phyloP scores from a whole-genome alignment of 2,888 invertebrate genomes.

The Adela reaumurella region DNA sequence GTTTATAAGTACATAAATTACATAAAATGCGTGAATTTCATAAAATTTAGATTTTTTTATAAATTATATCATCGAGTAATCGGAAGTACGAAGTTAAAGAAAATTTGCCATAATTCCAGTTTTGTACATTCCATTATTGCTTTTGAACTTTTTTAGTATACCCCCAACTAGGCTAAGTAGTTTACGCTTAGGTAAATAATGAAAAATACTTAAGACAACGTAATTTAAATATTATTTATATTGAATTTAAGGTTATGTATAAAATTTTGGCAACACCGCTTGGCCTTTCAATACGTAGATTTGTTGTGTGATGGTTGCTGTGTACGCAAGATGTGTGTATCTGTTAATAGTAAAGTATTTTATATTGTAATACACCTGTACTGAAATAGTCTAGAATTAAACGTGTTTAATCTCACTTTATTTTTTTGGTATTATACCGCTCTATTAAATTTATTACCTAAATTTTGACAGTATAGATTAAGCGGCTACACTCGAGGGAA shows the following conservation, averaged over 20 bases:
- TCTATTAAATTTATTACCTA: too few species aligned
- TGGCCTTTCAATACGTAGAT: conserved; percentile 48
- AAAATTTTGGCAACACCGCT: conserved; percentile 53
- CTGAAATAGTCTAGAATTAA: too few species aligned
- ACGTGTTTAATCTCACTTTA: too few species aligned
- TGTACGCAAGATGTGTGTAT: not conserved
- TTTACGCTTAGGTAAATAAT: too few species aligned
- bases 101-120: conserved; percentile 5
- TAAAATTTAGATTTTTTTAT: not conserved
- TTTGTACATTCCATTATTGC: not conserved
- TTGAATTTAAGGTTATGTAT: conserved; percentile 2
- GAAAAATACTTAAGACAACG: not conserved
- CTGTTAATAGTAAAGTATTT: too few species aligned
- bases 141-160: too few species aligned
- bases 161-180: too few species aligned
- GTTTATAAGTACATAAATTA: conserved; percentile 8
- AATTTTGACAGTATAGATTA: too few species aligned
- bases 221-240: conserved; percentile 2
- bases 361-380: too few species aligned
- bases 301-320: not conserved
- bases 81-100: conserved; percentile 3
- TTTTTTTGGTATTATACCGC: too few species aligned
- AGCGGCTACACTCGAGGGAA: too few species aligned
- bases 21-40: conserved; percentile 3
- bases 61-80: conserved; percentile 1